These are phyloP conservation scores for Numenius phaeopus DNA, from an alignment of 2,797 vertebrate species.

Conservation along the genomic window DNA sequence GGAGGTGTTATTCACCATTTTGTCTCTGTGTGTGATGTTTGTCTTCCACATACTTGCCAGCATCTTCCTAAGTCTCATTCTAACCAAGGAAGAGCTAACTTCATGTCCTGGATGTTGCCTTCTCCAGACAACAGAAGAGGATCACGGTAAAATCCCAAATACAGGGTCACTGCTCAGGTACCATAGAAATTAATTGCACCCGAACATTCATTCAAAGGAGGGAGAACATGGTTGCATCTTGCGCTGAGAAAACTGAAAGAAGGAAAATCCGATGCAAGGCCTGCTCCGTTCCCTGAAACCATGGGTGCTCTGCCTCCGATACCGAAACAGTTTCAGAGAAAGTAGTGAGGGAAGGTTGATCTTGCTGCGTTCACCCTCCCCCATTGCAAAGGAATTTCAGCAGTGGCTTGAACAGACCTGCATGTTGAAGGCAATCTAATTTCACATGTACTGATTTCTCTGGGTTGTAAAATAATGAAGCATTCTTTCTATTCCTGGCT, in stretches of 20 bases:
- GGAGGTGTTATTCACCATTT: neutral
- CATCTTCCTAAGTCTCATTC: neutral
- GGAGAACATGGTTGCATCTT: neutral
- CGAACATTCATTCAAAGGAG: neutral
- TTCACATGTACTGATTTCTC: constrained; percentile 44
- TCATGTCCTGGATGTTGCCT: neutral
- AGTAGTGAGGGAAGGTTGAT: neutral
- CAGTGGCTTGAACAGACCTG: constrained; percentile 44
- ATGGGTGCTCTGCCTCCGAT: neutral
- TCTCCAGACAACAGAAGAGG: neutral
- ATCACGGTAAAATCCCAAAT: neutral
- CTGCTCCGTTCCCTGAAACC: neutral
- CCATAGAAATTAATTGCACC: neutral
- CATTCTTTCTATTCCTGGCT: constrained; percentile 44
- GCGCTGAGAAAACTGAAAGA: neutral
- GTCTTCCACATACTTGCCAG: neutral
- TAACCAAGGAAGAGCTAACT: neutral
- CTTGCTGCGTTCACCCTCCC: neutral
- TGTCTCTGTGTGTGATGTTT: neutral
- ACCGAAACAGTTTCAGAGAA: neutral
- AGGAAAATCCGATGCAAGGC: neutral
- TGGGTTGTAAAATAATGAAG: constrained; percentile 47
- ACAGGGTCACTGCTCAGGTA: neutral
- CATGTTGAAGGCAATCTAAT: constrained; percentile 39
- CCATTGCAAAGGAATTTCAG: neutral